Base-by-base conservation (phyloP, 2,797 vertebrate species). In the Diglossa cyanea region DNA sequence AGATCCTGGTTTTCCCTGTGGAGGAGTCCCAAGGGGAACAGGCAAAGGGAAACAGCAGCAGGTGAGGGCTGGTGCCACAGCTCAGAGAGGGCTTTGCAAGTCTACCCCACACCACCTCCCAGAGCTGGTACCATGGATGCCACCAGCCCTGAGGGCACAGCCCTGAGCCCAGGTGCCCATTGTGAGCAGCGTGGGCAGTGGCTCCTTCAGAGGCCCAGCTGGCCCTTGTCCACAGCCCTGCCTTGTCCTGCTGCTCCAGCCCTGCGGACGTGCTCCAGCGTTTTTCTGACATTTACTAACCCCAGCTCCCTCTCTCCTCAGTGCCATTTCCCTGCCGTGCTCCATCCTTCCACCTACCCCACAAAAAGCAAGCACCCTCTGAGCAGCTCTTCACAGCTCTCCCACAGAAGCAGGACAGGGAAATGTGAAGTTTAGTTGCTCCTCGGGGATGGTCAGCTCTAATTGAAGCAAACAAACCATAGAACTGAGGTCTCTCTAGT, bases 271-370 rank as follows among this genome's bases (percentile, higher is more conserved):
- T n/a, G 66, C 42, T 74, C 17, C 4, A n/a, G n/a, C n/a, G n/a
- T n/a, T n/a, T n/a, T n/a, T n/a, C 83, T 92, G 91, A 88, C 93
- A 90, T 95, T 86, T 90, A 44, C 82, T 71, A 37, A 89, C 74
- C 39, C 65, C 78, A 37, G 37, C 82, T 84, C 84, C 65, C 72
- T 33, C 68, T n/a, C 71, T 63, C 45, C 72, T 60, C 84, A 12
- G 60, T n/a, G 71, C 61, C 66, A 24, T 21, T 61, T 70, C 86
- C 88, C 80, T 63, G 65, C 85, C 72, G 73, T 2, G 39, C 67
- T 92, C 65, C 58, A 83, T 74, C 83, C 90, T 92, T 53, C 63
- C 80, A 40, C 58, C 78, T 30, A 53, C 28, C 63, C 54, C 48
- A 79, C n/a, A 87, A 89, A 60, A 80, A 48, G 39, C 86, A 54